phyloP scores from a whole-genome alignment of 2,888 invertebrate species.

The Dicroscelio sp. region DNA sequence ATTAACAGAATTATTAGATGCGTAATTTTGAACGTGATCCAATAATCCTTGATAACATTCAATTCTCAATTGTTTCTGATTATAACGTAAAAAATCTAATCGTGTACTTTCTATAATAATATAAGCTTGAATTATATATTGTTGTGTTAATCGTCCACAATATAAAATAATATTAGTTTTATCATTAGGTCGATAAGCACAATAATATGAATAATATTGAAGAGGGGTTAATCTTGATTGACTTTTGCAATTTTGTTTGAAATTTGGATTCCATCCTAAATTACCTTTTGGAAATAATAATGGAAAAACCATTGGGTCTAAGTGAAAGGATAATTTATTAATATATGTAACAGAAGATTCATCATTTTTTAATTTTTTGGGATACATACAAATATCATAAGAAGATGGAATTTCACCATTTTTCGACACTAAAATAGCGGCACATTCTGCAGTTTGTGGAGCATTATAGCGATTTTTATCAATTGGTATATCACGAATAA shows the following conservation, averaged over 20 bases:
- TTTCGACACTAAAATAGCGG: background rate
- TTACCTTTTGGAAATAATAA: slow-evolving; percentile 14
- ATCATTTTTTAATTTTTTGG: slow-evolving; percentile 3
- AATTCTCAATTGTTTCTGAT: slow-evolving; percentile 22
- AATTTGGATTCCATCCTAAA: slow-evolving; percentile 33
- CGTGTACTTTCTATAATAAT: slow-evolving; percentile 14
- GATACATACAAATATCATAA: slow-evolving; percentile 20
- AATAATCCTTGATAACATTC: slow-evolving; percentile 35
- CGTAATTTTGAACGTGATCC: slow-evolving; percentile 8
- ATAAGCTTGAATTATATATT: slow-evolving; percentile 27
- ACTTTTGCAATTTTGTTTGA: slow-evolving; percentile 26
- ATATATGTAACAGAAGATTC: background rate
- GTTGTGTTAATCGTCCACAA: slow-evolving; percentile 9
- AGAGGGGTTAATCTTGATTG: background rate
- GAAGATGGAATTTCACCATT: too few species aligned
- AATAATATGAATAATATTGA: background rate
- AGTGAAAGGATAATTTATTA: slow-evolving; percentile 33
- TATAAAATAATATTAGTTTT: too few species aligned
- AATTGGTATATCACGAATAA: background rate
- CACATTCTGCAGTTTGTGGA: background rate
- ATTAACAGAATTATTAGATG: slow-evolving; percentile 8
- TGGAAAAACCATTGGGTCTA: slow-evolving; percentile 11
- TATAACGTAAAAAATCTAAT: slow-evolving; percentile 24
- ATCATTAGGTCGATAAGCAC: background rate
- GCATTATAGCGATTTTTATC: background rate